Evolutionary conservation across 2,888 invertebrate genomes (phyloP).

Genomic region (Apamea monoglypha): DNA sequence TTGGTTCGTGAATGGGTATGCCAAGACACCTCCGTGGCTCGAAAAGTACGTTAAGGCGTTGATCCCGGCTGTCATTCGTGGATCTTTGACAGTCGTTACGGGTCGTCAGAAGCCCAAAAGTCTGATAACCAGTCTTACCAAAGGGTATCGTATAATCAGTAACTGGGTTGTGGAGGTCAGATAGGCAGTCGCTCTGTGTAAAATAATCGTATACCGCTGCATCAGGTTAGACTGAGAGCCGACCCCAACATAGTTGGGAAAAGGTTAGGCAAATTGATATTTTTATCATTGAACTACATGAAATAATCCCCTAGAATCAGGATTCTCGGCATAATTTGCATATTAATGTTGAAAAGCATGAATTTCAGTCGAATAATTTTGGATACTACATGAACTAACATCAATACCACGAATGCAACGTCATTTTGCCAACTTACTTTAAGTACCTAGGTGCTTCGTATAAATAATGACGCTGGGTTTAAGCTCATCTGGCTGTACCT

Average conservation of each 20-base stretch:
- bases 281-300: too few species aligned
- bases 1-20: too few species aligned
- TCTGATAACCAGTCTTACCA: neutral
- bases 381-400: neutral
- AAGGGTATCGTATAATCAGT: too few species aligned
- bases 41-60: too few species aligned
- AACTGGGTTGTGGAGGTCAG: too few species aligned
- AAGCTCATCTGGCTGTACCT: constrained; percentile 2
- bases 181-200: too few species aligned
- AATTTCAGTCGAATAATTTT: constrained; percentile 4
- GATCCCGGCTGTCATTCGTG: neutral
- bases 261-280: too few species aligned
- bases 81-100: neutral
- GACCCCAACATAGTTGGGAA: too few species aligned
- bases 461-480: constrained; percentile 5
- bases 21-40: too few species aligned
- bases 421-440: neutral
- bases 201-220: too few species aligned
- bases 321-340: neutral
- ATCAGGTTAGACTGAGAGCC: too few species aligned
- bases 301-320: neutral
- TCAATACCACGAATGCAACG: neutral
- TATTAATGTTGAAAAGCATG: neutral
- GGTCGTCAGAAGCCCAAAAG: neutral
- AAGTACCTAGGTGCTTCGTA: neutral